Conservation (phyloP, 1,140 invertebrate species). For the Apis florea region DNA sequence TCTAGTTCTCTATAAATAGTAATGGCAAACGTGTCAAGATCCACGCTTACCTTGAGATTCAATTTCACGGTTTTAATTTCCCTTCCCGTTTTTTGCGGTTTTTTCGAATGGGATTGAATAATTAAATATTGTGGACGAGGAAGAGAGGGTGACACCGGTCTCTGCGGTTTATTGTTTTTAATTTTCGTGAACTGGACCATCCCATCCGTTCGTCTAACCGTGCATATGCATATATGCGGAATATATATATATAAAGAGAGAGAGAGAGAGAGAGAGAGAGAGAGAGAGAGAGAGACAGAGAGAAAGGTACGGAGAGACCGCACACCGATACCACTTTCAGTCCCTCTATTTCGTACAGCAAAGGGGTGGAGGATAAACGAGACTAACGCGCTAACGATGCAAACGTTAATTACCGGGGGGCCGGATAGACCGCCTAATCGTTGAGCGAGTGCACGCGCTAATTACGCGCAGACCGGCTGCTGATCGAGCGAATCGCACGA, state of each 20-base stretch:
- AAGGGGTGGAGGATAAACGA: slow-evolving; percentile 52
- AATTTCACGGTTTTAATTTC: slow-evolving; percentile 9
- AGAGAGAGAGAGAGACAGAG: neutral
- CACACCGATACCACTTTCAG: slow-evolving; percentile 1
- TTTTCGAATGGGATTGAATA: neutral
- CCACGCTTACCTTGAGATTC: neutral
- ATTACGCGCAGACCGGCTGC: slow-evolving; percentile 46
- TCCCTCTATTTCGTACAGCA: slow-evolving; percentile 19
- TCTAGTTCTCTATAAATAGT: no score
- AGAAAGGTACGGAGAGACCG: neutral
- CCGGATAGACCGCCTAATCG: slow-evolving; percentile 61
- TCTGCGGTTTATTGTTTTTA: slow-evolving; percentile 39
- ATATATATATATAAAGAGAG: neutral
- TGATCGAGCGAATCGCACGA: slow-evolving; percentile 51
- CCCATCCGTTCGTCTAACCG: slow-evolving; percentile 5
- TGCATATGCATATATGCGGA: neutral
- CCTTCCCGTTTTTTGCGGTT: slow-evolving; percentile 28
- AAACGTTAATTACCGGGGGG: slow-evolving; percentile 59
- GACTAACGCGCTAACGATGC: slow-evolving; percentile 66
- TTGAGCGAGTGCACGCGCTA: slow-evolving; percentile 55
- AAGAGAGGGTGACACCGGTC: neutral
- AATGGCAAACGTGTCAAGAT: no score
- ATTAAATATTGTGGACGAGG: neutral
- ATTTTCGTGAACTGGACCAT: neutral
- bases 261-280: neutral